Base-by-base conservation (phyloP, 2,888 invertebrate genomes). In the Ferdinandea cuprea region DNA sequence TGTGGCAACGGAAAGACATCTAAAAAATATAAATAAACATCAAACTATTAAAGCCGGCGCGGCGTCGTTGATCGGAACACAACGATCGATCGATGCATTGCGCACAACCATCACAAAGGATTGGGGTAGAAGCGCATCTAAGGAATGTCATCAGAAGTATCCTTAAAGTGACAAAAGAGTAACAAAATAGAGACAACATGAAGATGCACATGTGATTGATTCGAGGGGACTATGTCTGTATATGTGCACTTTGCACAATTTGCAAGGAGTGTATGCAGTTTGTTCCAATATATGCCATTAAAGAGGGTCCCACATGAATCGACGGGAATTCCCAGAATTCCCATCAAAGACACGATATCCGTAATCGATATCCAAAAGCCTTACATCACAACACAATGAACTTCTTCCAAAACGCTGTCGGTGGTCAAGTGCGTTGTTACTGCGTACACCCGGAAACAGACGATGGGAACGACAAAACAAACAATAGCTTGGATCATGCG, bases 331-430 rank as follows among this genome's bases (percentile, higher is more conserved):
- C 79, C 21, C 52, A 58, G 78, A 72, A 79, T 79, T 72, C 59
- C 35, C 78, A 78, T 78, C 54, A 54, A 58, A 13, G 11, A 44
- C 44, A 40, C 44, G 44, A 71, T 58, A 78, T 78, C 77, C 77
- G 71, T 61, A 79, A 73, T 68, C 54, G 68, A 79, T 73, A 79
- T 65, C 13, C 48, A 46, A 19, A 52, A 52, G 21, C 71, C 32
- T 19, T 30, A 25, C 25, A 25, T 25, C 25, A 25, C 37, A 68
- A 59, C 15, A 52, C 52, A 61, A 61, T 52, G 58, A 61, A 78
- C 58, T 65, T 65, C 35, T n/a, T 58, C 54, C n/a, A 72, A 77
- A 56, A 13, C 19, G n/a, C 8, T 7, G 19, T 8, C 30, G 54
- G 58, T 46, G 63, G 63, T 35, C 30, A 30, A 58, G 8, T 48